These are phyloP conservation scores for Atopsyche davidsoni DNA, from an alignment of 1,140 invertebrate genomes.

Conservation along the genomic window DNA sequence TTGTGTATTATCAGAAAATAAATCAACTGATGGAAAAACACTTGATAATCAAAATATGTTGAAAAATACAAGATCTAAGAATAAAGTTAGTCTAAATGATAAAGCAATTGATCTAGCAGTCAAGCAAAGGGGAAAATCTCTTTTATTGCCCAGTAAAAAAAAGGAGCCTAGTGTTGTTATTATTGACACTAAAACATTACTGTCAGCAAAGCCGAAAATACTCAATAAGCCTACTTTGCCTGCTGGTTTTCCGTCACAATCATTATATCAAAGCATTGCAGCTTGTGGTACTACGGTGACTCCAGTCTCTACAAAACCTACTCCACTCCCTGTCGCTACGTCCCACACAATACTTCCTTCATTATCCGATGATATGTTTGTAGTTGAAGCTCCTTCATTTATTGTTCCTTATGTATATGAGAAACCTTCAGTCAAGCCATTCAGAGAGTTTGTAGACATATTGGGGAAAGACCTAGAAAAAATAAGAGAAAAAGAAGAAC, in stretches of 20 bases:
- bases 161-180: conserved; percentile 73
- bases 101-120: conserved; percentile 62
- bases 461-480: conserved; percentile 60
- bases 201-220: conserved; percentile 44
- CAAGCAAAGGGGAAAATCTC: conserved; percentile 38
- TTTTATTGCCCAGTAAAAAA: conserved; percentile 50
- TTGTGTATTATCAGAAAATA: conserved; percentile 26
- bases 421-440: conserved; percentile 71
- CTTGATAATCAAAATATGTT: conserved; percentile 45
- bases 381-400: conserved; percentile 84
- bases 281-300: conserved; percentile 42
- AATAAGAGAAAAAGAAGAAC: conserved; percentile 40
- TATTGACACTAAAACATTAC: conserved; percentile 69
- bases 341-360: conserved; percentile 58
- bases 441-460: conserved; percentile 68
- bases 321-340: conserved; percentile 36
- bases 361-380: conserved; percentile 83
- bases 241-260: conserved; percentile 31
- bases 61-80: conserved; percentile 55
- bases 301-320: conserved; percentile 36
- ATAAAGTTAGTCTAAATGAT: conserved; percentile 69
- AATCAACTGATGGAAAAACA: conserved; percentile 33
- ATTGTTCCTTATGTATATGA: conserved; percentile 91
- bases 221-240: conserved; percentile 25
- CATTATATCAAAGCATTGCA: conserved; percentile 40